phyloP scores from a whole-genome alignment of 2,113 vertebrate species.

The Copsychus sechellarum region DNA sequence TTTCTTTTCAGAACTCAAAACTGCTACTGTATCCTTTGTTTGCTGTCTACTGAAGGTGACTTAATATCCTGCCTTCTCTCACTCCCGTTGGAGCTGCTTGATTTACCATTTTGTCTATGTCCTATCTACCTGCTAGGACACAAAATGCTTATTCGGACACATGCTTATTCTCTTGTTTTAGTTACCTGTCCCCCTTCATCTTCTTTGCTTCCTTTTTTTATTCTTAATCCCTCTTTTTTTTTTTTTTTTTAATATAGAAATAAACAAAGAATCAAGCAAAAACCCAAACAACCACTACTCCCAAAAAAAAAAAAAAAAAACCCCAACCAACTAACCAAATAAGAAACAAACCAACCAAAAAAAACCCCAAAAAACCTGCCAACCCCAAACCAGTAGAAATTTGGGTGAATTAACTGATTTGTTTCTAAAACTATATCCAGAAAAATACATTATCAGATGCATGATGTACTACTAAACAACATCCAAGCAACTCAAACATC shows the following conservation, averaged over 20 bases:
- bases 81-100: background rate
- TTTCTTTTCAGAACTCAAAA: background rate
- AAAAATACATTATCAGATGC: background rate
- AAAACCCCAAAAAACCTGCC: background rate
- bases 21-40: background rate
- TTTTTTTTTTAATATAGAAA: background rate
- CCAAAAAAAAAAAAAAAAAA: too few species aligned
- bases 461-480: background rate
- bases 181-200: background rate
- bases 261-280: background rate
- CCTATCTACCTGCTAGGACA: background rate
- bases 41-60: background rate
- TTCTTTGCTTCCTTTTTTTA: background rate
- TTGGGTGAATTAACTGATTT: rapidly evolving
- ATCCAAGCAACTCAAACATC: background rate
- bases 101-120: background rate
- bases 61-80: background rate
- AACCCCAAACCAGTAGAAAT: background rate
- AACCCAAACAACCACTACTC: rapidly evolving
- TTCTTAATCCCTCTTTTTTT: background rate
- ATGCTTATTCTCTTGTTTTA: background rate
- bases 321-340: background rate
- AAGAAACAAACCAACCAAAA: background rate
- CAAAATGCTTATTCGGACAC: background rate
- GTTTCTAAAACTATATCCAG: background rate